Base-by-base conservation (phyloP, 1,140 invertebrate species). In the Papilio polyxenes region DNA sequence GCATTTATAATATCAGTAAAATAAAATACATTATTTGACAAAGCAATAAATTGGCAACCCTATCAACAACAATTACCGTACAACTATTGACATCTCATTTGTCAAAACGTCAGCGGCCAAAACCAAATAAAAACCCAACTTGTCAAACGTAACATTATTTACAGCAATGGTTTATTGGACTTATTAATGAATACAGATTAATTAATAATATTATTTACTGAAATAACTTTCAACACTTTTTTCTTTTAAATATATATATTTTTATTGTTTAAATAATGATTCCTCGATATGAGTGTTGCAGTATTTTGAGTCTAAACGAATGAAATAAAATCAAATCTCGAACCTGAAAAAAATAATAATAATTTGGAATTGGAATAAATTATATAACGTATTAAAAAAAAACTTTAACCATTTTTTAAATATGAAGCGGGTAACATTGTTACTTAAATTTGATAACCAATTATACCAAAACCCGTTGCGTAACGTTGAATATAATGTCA, bases 381-480 rank as follows among this genome's bases (percentile, higher is more conserved):
- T 44, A 44, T 44, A 4, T 8, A 6, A 9, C 17, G 6, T 59
- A 5, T 56, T 56, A 31, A 31, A 40, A 72, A 72, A 17, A 72
- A 15, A 72, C 11, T 72, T 13, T 5, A 72, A 15, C 4, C n/a
- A 56, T 17, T 23, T 53, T n/a, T 23, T 76, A 76, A n/a, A 11
- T 20, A 76, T 51, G 53, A 75, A 75, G 15, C 44, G 74, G n/a
- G 1, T 44, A 13, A 48, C 23, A 74, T 17, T 75, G 10, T 77
- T 56, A 77, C 75, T 51, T 49, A 53, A 77, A 51, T 56, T 56
- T 77, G 53, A 8, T 53, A 77, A 77, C 49, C 56, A 53, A 23
- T 51, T 76, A 49, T 40, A 48, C 44, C 1, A n/a, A 31, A 49
- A 77, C 75, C 75, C 75, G 75, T 77, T 77, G 37, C 75, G 75